Percentiles rank a stretch among this genome's conserved stretches.
phyloP scores from a whole-genome alignment of 2,113 vertebrate genomes.

The Mus spicilegus region DNA sequence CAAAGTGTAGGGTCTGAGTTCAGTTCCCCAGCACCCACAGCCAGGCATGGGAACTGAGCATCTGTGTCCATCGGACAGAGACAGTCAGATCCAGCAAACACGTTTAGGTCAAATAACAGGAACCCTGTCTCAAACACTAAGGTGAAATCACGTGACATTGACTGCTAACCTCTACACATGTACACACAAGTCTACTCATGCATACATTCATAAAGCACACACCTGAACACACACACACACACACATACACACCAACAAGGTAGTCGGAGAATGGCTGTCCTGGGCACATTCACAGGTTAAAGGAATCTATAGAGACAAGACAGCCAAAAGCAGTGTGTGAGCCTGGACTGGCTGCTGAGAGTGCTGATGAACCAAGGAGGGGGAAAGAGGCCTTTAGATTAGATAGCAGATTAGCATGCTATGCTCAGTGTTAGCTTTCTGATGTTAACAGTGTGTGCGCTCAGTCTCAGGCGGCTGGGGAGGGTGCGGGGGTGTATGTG shows the following conservation, averaged over 20 bases:
- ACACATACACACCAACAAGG: not conserved
- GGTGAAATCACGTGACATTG: too few species aligned
- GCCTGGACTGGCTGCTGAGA: not conserved
- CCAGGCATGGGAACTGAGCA: too few species aligned
- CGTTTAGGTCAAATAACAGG: not conserved
- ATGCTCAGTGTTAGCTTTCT: not conserved
- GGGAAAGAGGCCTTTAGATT: not conserved
- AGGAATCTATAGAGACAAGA: not conserved
- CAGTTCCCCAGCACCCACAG: not conserved
- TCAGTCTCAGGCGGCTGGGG: not conserved
- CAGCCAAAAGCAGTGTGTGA: not conserved
- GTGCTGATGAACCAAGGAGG: rapidly evolving
- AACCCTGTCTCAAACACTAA: not conserved
- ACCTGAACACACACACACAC: not conserved
- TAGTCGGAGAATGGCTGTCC: not conserved
- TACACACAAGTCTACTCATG: not conserved
- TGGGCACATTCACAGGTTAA: not conserved
- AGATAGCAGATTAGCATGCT: not conserved
- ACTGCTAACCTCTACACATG: not conserved
- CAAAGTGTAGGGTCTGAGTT: not conserved
- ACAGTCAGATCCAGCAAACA: not conserved
- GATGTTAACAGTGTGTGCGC: too few species aligned
- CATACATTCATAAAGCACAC: not conserved
- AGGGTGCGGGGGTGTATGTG: not conserved
- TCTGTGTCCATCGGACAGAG: not conserved